These are phyloP conservation scores for Cololabis saira DNA, from an alignment of 2,113 vertebrate species.

Conservation along the genomic window DNA sequence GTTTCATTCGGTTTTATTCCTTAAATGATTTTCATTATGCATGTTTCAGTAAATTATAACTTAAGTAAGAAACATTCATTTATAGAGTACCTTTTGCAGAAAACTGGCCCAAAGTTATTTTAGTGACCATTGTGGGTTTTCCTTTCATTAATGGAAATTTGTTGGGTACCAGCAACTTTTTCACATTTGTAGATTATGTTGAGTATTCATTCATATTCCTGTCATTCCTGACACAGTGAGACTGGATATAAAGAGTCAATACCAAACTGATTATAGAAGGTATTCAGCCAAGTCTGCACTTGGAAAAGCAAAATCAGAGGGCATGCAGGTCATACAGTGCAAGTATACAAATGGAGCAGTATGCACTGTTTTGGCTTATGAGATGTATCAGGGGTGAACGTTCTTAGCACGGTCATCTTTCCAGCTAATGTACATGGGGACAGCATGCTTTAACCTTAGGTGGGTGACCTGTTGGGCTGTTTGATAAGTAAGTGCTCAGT, in stretches of 20 bases:
- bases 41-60: too few relatives aligned
- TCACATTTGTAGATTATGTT: neutral
- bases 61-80: too few relatives aligned
- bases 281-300: slow-evolving; percentile 17
- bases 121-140: too few relatives aligned
- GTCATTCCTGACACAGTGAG: slow-evolving; percentile 19
- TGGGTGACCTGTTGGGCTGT: neutral
- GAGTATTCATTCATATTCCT: slow-evolving; percentile 7
- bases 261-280: slow-evolving; percentile 21
- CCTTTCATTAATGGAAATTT: too few relatives aligned
- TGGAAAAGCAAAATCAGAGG: slow-evolving; percentile 8
- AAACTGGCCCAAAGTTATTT: too few relatives aligned
- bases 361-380: slow-evolving; percentile 12
- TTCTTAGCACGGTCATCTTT: neutral
- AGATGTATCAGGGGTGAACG: slow-evolving; percentile 12
- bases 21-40: too few relatives aligned
- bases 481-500: slow-evolving; percentile 23
- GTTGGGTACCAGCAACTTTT: too few relatives aligned
- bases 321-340: neutral
- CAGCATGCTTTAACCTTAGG: slow-evolving; percentile 5
- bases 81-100: too few relatives aligned
- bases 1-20: too few relatives aligned
- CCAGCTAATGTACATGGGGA: neutral
- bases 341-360: neutral
- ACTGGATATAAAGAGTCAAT: slow-evolving; percentile 9